phyloP scores from a whole-genome alignment of 2,888 invertebrate species.

The Tupiocoris notatus region DNA sequence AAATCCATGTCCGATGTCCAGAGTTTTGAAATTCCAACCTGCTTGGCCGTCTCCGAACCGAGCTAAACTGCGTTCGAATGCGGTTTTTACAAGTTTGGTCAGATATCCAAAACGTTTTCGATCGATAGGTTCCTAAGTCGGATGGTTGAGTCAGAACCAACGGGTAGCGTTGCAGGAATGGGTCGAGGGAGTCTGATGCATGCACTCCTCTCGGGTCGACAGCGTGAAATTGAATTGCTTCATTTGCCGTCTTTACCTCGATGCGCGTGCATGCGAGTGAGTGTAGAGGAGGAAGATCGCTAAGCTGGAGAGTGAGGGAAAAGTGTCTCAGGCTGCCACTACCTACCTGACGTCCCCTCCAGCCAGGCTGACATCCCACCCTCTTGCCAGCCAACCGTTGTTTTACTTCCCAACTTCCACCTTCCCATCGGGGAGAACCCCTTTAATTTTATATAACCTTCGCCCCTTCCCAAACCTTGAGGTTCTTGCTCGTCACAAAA shows the following conservation, averaged over 20 bases:
- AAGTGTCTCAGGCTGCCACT: background rate
- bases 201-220: conserved; percentile 45
- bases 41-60: too few relatives aligned
- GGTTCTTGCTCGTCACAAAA: background rate
- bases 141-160: background rate
- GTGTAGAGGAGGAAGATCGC: background rate
- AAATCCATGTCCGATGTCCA: too few relatives aligned
- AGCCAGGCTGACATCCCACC: background rate
- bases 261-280: conserved; percentile 5
- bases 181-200: conserved; percentile 41
- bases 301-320: background rate
- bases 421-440: background rate
- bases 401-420: background rate
- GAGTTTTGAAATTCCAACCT: too few relatives aligned
- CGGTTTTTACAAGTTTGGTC: background rate
- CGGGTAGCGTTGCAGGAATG: background rate
- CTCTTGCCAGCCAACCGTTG: background rate
- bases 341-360: conserved; percentile 16
- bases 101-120: conserved; percentile 41
- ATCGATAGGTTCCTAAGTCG: conserved; percentile 15
- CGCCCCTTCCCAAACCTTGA: background rate
- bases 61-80: too few relatives aligned
- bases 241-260: conserved; percentile 47
- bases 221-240: conserved; percentile 51
- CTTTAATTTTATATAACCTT: conserved; percentile 38